Base-by-base conservation (phyloP, 2,797 vertebrate species). In the Mastacembelus armatus region DNA sequence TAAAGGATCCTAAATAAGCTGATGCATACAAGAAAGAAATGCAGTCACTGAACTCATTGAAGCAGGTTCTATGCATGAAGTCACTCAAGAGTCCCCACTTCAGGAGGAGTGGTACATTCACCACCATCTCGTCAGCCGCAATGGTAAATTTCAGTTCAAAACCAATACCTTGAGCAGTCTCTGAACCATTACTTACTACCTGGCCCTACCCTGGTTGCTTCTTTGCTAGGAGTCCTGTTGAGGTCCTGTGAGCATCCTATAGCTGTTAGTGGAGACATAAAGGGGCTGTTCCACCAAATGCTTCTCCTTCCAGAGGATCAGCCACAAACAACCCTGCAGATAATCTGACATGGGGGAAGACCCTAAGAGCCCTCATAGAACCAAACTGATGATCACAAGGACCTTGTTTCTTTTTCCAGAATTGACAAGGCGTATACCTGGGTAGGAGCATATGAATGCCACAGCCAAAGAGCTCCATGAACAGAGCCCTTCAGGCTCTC, bases 101-200 rank as follows among this genome's bases (percentile, higher is more conserved):
- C 4, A 11, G 3, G 60, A 39, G 5, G 10, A 0, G 1, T 61
- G 56, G 61, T 62, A 47, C 1, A 32, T 73, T 7, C 40, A 9
- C 0, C 71, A 67, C 19, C 42, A 67, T 7, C 44, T 71, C 2
- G 52, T 66, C 2, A 5, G 11, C 3, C 57, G 79, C n/a, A 71
- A 74, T 8, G 39, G 0, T 0, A 79, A 74, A 3, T 2, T 71
- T 8, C 8, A 2, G 7, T 14, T 70, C 0, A 50, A 77, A 24
- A 52, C 32, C 45, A 51, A 15, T 54, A 43, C 33, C 40, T 44
- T 2, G 32, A 49, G 2, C 32, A 35, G 15, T 32, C 33, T 1
- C 15, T 76, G 2, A 76, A 66, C 7, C 5, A 67, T 24, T 22
- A 58, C 18, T 26, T 51, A 2, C 3, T 67, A 1, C 18, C 24